Evolutionary conservation across 2,797 vertebrate genomes (phyloP), one percentile per base, ranked within the genome.

Genomic region (Poeciliopsis turneri): DNA sequence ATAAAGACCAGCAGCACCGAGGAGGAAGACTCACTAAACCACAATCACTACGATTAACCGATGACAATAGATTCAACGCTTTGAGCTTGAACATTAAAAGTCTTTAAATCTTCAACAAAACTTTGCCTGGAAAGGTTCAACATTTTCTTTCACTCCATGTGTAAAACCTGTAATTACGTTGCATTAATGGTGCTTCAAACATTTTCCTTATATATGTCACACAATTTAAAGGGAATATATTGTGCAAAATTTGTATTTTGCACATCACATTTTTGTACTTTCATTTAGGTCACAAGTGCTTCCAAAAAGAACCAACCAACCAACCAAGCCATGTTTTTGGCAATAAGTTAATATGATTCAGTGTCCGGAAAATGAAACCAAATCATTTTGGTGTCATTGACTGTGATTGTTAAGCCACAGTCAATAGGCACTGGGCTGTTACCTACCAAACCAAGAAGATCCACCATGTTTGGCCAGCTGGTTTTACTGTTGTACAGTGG

Each of bases 1-100:
- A 90, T 76, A 39, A 94, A 94, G 82, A 75, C 74, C 30, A 71
- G 68, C 25, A 33, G 72, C 9, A 28, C 2, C 20, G 88, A 75
- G 0, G 10, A 51, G n/a, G 80, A 86, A 7, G 76, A 86, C 0
- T 6, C 64, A 30, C 16, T 1, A 13, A 87, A 0, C 46, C 74
- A 75, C 0, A 4, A 85, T 68, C 76, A 86, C 76, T 51, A 49
- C 4, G 36, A 79, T 61, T 82, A 86, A 86, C 28, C 61, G 2
- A 59, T 18, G 5, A 39, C 12, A 68, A 20, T 2, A 55, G 20
- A 61, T 25, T 30, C 7, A 45, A 72, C 66, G 8, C 18, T 74
- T 45, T 61, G 9, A 73, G 39, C 46, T 55, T 3, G 9, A 12
- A 59, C 23, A 33, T n/a, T 36, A 64, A 72, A 61, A 74, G 59